A percentile compares a stretch with the other conserved stretches of the same genome.
Conservation (phyloP, 2,797 vertebrate genomes). For the Clamator glandarius region DNA sequence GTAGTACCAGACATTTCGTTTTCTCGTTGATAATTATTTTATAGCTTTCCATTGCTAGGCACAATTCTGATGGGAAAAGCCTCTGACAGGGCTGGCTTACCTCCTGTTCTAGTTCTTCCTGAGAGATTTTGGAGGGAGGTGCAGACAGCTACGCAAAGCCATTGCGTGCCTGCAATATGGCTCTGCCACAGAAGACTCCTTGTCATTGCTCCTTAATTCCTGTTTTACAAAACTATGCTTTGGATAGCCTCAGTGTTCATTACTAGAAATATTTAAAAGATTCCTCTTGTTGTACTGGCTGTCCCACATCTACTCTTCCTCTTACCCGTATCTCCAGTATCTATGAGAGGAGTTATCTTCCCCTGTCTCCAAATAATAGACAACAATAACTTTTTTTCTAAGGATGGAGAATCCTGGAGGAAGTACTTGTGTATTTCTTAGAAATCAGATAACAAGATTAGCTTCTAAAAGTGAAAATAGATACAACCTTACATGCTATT, state of each 20-base stretch:
- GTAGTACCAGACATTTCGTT: background rate
- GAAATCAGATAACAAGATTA: background rate
- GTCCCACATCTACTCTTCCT: background rate
- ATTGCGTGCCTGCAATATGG: accelerated
- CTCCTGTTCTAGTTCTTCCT: accelerated
- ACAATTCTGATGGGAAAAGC: background rate
- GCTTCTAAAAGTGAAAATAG: background rate
- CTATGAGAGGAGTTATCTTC: background rate
- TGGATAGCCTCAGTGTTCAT: background rate
- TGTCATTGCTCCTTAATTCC: background rate
- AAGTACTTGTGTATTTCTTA: background rate
- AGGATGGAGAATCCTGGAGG: background rate
- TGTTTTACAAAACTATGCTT: background rate
- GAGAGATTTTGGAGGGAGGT: background rate
- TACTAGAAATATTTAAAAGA: background rate
- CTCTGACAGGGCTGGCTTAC: background rate
- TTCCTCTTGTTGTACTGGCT: background rate
- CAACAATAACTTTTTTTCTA: background rate
- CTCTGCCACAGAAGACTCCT: background rate
- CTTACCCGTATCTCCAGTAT: background rate
- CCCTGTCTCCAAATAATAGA: background rate
- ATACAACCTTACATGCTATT: background rate
- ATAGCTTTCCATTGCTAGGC: background rate
- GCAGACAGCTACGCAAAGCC: background rate
- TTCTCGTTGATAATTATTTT: background rate